These are phyloP conservation scores for Mesembrinibis cayennensis DNA, from an alignment of 2,113 vertebrate genomes.

Conservation along the genomic window DNA sequence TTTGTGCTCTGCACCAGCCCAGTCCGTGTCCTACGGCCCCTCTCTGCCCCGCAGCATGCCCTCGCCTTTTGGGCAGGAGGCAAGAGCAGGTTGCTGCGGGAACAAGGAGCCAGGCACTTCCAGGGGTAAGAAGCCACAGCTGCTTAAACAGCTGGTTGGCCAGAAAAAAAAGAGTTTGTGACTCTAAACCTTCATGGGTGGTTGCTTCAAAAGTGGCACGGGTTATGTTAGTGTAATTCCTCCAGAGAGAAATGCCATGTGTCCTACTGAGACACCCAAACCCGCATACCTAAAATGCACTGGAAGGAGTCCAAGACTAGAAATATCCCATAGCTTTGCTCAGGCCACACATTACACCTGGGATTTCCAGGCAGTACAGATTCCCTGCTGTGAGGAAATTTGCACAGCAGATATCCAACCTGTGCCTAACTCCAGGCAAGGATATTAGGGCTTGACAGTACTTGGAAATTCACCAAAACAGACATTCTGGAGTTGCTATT, in stretches of 20 bases:
- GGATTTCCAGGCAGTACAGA: neutral
- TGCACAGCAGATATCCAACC: neutral
- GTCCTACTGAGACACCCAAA: neutral
- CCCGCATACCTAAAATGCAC: neutral
- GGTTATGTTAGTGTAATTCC: neutral
- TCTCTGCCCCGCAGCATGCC: accelerated
- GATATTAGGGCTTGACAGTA: neutral
- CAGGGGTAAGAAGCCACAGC: neutral
- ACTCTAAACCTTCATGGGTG: neutral
- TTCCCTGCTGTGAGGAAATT: neutral
- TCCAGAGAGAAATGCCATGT: neutral
- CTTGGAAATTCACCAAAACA: neutral
- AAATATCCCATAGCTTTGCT: neutral
- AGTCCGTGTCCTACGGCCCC: neutral
- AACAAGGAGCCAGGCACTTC: neutral
- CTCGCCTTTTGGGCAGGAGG: neutral
- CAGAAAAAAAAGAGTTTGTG: neutral
- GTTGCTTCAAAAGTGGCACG: neutral
- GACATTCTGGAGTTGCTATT: neutral
- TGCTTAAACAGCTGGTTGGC: neutral
- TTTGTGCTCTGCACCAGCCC: neutral
- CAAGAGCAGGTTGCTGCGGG: neutral
- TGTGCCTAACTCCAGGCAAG: neutral
- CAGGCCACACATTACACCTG: neutral
- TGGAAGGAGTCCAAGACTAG: neutral